Percentiles rank a stretch among this genome's conserved stretches.
These are phyloP conservation scores for Steatocranus sp. DNA, from an alignment of 2,797 vertebrate species.

Conservation along the genomic window DNA sequence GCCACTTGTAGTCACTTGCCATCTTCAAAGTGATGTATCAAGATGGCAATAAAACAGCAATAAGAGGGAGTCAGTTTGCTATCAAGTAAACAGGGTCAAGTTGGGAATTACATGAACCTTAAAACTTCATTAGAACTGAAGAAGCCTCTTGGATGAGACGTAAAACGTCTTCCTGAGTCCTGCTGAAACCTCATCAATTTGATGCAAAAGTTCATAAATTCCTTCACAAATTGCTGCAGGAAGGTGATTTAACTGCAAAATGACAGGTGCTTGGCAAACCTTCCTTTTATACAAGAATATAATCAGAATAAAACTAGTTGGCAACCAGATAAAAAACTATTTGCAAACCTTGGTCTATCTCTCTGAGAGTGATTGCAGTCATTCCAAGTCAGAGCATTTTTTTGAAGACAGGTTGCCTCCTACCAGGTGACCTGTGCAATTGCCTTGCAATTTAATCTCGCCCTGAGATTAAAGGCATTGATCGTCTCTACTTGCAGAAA, in stretches of 20 bases:
- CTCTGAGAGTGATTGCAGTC: background rate
- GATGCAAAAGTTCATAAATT: background rate
- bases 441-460: background rate
- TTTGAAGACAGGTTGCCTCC: background rate
- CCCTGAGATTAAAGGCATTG: background rate
- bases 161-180: background rate
- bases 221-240: background rate
- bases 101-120: background rate
- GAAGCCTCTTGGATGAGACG: background rate
- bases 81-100: background rate
- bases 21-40: background rate
- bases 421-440: background rate
- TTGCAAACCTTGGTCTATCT: background rate
- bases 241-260: background rate
- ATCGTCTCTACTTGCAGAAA: background rate
- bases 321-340: background rate
- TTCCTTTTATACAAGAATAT: background rate
- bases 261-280: background rate
- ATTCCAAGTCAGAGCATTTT: background rate
- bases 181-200: background rate
- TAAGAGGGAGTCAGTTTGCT: background rate
- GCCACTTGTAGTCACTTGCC: background rate
- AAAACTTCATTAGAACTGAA: background rate
- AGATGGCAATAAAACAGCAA: background rate
- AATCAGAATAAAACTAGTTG: background rate